A percentile compares a stretch with the other conserved stretches of the same genome.
Evolutionary conservation across 2,797 vertebrate genomes (phyloP).

Genomic region (Dallia pectoralis): DNA sequence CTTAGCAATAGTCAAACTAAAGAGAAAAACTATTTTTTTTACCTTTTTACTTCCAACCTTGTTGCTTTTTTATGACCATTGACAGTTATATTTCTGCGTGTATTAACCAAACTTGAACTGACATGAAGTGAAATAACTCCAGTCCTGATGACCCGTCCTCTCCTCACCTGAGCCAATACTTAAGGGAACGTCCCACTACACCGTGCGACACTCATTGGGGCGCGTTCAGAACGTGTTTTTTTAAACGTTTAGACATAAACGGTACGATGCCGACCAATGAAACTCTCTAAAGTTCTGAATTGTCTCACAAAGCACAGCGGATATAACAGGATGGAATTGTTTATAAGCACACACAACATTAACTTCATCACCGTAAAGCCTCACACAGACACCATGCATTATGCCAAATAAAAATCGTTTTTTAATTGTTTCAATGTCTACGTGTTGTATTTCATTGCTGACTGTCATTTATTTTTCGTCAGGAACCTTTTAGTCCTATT

Average conservation of each 20-base stretch:
- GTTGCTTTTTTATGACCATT: not conserved
- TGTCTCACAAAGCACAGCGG: not conserved
- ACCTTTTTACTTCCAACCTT: not conserved
- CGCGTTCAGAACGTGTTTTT: not conserved
- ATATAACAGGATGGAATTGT: not conserved
- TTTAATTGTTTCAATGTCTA: not conserved
- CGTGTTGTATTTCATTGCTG: not conserved
- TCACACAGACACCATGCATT: not conserved
- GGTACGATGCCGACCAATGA: not conserved
- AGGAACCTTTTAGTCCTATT: not conserved
- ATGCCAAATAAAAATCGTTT: not conserved
- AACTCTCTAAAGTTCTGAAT: not conserved
- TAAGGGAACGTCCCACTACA: not conserved
- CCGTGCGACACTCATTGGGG: not conserved
- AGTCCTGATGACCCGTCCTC: not conserved
- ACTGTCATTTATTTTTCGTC: not conserved
- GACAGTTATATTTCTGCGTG: not conserved
- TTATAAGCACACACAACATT: no score
- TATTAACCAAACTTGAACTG: not conserved
- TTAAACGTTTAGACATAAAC: not conserved
- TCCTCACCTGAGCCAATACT: not conserved
- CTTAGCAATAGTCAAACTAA: no score
- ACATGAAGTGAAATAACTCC: not conserved
- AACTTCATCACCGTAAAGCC: not conserved
- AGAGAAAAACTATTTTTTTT: no score